Conservation (phyloP, 2,888 invertebrate species). For the Drosophila paracracens region DNA sequence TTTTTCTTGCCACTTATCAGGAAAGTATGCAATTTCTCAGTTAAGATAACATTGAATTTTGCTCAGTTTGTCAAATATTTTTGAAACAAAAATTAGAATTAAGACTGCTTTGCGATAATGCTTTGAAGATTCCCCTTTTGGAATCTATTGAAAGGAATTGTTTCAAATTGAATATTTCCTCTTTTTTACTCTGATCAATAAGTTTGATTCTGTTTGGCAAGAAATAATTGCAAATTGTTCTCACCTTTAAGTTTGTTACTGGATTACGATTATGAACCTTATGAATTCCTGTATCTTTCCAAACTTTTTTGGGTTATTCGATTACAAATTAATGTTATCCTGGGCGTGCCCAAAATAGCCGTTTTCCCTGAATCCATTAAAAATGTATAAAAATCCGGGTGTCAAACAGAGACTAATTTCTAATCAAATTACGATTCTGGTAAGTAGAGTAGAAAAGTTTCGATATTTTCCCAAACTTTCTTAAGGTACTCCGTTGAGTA, state of each 20-base stretch:
- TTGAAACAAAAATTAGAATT: background rate
- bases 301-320: background rate
- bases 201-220: background rate
- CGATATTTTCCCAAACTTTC: background rate
- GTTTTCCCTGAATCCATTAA: background rate
- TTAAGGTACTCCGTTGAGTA: background rate
- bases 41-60: background rate
- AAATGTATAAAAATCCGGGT: background rate
- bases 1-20: background rate
- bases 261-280: background rate
- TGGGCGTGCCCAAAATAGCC: background rate
- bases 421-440: background rate
- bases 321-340: background rate
- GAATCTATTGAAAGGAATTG: background rate
- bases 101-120: background rate
- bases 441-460: background rate
- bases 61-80: background rate
- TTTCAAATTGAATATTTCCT: accelerated
- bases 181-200: background rate
- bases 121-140: background rate
- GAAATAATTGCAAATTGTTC: background rate
- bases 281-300: background rate
- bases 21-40: background rate
- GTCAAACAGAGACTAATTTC: background rate
- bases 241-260: background rate